A percentile compares a stretch with the other conserved stretches of the same genome.
Evolutionary conservation across 2,888 invertebrate genomes (phyloP).

Genomic region (Keiferia lycopersicella): DNA sequence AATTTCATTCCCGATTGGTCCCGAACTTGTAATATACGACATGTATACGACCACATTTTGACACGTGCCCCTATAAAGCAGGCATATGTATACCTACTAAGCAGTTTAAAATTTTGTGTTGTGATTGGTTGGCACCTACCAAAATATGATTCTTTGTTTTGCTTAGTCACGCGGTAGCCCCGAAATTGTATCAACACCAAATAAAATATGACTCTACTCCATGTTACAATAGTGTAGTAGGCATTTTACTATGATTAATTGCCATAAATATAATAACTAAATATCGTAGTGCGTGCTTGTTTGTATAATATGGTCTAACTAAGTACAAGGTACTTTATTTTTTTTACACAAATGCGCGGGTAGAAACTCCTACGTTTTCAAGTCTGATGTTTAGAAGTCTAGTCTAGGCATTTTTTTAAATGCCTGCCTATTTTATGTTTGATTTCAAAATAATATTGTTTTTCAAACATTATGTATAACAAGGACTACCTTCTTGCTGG

Average conservation of each 20-base stretch:
- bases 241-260: constrained; percentile 47
- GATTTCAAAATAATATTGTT: no score
- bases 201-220: constrained; percentile 2
- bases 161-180: constrained; percentile 17
- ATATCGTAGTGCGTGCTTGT: neutral
- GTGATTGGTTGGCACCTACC: constrained; percentile 23
- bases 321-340: no score
- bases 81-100: no score
- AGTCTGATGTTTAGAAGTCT: no score
- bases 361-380: no score
- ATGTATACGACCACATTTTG: constrained; percentile 30
- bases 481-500: no score
- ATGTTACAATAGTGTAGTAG: constrained; percentile 27
- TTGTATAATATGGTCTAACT: neutral
- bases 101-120: constrained; percentile 26
- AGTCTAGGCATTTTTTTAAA: no score
- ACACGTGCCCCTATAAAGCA: constrained; percentile 35
- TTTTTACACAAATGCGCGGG: no score
- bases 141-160: constrained; percentile 49
- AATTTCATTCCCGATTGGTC: neutral
- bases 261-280: constrained; percentile 40
- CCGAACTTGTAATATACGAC: constrained; percentile 27
- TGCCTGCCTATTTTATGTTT: no score
- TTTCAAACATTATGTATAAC: no score
- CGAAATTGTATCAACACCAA: constrained; percentile 12